Percentiles rank a stretch among this genome's conserved stretches.
Evolutionary conservation across 2,113 vertebrate genomes (phyloP).

Genomic region (Euleptes europaea): DNA sequence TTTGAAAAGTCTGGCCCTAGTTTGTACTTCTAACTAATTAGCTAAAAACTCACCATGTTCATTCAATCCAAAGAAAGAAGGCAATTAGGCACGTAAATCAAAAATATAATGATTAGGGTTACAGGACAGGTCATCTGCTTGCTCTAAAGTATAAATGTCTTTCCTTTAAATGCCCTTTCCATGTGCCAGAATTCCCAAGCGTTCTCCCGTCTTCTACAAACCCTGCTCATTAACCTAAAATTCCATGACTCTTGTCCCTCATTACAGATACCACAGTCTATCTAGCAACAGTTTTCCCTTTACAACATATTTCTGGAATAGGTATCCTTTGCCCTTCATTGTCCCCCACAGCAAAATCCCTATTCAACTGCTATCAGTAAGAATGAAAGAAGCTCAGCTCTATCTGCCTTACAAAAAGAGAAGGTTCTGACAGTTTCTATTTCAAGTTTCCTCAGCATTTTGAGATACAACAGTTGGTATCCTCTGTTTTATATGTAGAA

Average conservation of each 20-base stretch:
- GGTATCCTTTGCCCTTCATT: conserved; percentile 19
- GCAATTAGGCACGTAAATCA: conserved; percentile 51
- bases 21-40: conserved; percentile 45
- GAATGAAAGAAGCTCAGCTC: not conserved
- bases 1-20: conserved; percentile 29
- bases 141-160: not conserved
- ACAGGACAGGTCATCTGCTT: conserved; percentile 32
- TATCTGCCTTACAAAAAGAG: not conserved
- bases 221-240: conserved; percentile 32
- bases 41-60: conserved; percentile 4
- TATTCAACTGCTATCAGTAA: not conserved
- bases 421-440: conserved; percentile 12
- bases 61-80: conserved; percentile 15
- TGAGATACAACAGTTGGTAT: conserved; percentile 6
- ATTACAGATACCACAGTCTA: not conserved
- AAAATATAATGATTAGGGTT: not conserved
- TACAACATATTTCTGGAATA: not conserved
- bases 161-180: conserved; percentile 28
- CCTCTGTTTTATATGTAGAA: not conserved
- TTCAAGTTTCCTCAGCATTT: conserved; percentile 2
- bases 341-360: conserved; percentile 5
- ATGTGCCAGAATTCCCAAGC: conserved; percentile 39
- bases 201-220: not conserved
- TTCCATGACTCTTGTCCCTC: conserved; percentile 31
- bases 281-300: not conserved